These are phyloP conservation scores for Cheilosia impressa DNA, from an alignment of 2,888 invertebrate genomes.

Conservation along the genomic window DNA sequence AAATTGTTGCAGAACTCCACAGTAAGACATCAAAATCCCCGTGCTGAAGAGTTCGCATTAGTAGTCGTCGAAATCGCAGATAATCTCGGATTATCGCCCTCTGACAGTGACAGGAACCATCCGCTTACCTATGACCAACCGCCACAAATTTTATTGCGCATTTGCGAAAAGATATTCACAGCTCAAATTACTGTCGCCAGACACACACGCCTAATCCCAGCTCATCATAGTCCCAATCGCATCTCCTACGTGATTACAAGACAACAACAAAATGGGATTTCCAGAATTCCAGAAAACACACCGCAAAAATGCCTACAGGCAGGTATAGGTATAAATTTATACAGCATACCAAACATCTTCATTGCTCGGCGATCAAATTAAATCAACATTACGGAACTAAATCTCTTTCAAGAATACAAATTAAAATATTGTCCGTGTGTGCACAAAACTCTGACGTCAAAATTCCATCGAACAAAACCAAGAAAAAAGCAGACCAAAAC, in stretches of 20 bases:
- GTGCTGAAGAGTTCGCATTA: slow-evolving; percentile 33
- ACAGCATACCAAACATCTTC: slow-evolving; percentile 17
- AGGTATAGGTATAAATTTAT: slow-evolving; percentile 1
- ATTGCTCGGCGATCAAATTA: slow-evolving; percentile 56
- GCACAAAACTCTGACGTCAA: slow-evolving; percentile 62
- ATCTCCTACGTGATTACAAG: slow-evolving; percentile 2
- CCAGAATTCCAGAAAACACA: slow-evolving; percentile 36
- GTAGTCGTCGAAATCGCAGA: slow-evolving; percentile 44
- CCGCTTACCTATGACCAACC: slow-evolving; percentile 13
- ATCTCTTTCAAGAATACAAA: slow-evolving; percentile 61
- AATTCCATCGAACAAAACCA: slow-evolving; percentile 47
- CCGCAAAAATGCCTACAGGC: slow-evolving; percentile 15
- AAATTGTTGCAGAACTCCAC: neutral
- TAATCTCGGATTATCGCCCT: slow-evolving; percentile 61
- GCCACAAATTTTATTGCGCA: slow-evolving; percentile 51
- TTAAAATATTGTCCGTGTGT: slow-evolving; percentile 48
- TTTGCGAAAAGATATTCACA: slow-evolving; percentile 27
- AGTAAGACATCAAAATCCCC: slow-evolving; percentile 21
- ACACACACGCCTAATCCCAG: slow-evolving; percentile 52
- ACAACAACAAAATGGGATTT: slow-evolving; percentile 40
- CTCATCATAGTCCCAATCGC: slow-evolving; percentile 9
- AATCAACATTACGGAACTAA: slow-evolving; percentile 73
- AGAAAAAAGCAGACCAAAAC: slow-evolving; percentile 25
- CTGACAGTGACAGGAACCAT: neutral
- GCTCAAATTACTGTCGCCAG: slow-evolving; percentile 67